Evolutionary conservation across 2,797 vertebrate species (phyloP).

Genomic region (Mionectes olivaceus): DNA sequence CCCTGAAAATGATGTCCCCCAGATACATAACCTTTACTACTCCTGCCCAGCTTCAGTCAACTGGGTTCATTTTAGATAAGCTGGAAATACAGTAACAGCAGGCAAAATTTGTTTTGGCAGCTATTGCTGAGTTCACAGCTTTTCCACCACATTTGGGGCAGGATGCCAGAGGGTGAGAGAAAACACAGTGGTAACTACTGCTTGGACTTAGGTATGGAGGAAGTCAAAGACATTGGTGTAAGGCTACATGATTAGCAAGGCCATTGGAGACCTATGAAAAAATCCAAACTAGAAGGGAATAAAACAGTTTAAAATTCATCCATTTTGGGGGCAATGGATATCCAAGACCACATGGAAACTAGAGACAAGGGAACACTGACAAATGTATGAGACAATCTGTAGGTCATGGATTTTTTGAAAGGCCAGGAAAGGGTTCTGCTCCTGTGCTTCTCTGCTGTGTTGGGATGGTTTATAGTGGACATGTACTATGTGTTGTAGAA

Average conservation of each 20-base stretch:
- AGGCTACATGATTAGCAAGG: background rate
- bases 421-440: background rate
- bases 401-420: background rate
- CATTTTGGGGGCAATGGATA: background rate
- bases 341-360: background rate
- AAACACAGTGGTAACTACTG: background rate
- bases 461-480: background rate
- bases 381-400: background rate
- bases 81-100: background rate
- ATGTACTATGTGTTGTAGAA: background rate
- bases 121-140: background rate
- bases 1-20: fast-evolving
- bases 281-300: background rate
- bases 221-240: background rate
- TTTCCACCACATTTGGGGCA: background rate
- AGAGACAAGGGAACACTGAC: background rate
- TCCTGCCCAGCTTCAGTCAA: background rate
- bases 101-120: background rate
- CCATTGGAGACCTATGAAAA: background rate
- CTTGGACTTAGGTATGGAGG: background rate
- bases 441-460: background rate
- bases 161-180: background rate
- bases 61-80: background rate
- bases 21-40: fast-evolving
- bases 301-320: background rate